Evolutionary conservation across 2,888 invertebrate genomes (phyloP), one percentile per base, ranked within the genome.

Genomic region (Eupithecia tripunctaria): DNA sequence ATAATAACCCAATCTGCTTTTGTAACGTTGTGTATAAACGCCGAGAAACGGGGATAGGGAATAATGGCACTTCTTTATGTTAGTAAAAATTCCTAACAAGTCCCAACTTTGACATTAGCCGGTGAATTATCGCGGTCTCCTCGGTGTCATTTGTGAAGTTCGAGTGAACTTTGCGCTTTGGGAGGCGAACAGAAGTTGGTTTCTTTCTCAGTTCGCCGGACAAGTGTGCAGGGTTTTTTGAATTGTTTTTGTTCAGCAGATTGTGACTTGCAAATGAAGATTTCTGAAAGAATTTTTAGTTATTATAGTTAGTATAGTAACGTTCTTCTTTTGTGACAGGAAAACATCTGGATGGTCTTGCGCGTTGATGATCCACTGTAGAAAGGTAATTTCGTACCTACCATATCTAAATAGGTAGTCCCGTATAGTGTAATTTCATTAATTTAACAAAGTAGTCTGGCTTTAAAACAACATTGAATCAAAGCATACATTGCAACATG

Each of bases 131-230:
- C 89, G 89, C 88, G 87, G 92, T 91, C 93, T 91, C 91, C 76
- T 88, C 82, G 91, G 93, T 90, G 91, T 93, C 93, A 92, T 93
- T 93, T 92, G 91, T 88, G 88, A 92, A 92, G 89, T 93, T 91
- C 82, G 80, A 83, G 82, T 79, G 82, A 83, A 88, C 89, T 87
- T 89, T 87, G 81, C 84, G 85, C 84, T 82, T 86, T 83, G 80
- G 81, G 85, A 86, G 84, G 80, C 79, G 84, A 85, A 62, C 63
- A 38, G 60, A 71, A 72, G 70, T 75, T 70, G 43, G 67, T 67
- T 90, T 89, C 87, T 91, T 89, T 86, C 76, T 71, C 74, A 87
- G 82, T 85, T 84, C 71, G 79, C 83, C 78, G 82, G 87, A 85
- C 86, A 86, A 86, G 81, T 83, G 81, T 80, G 82, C 77, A 79